Evolutionary conservation across 2,888 invertebrate genomes (phyloP).

Genomic region (Tipula unca): DNA sequence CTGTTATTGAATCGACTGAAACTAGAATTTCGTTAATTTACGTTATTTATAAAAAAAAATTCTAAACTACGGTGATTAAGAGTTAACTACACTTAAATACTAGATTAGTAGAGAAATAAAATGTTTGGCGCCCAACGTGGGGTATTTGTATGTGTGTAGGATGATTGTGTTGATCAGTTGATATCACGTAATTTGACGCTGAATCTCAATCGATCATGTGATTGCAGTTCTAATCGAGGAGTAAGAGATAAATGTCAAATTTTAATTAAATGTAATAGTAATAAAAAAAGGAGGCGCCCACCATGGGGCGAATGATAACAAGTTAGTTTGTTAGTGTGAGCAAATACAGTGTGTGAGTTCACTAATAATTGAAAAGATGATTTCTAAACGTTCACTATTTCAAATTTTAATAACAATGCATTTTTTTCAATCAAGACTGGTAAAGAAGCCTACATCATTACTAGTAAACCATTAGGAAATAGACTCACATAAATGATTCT

Average conservation of each 20-base stretch:
- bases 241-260: slow-evolving; percentile 26
- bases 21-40: slow-evolving; percentile 22
- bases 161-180: not conserved
- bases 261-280: slow-evolving; percentile 25
- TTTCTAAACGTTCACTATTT: too few species aligned
- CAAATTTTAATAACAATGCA: too few species aligned
- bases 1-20: slow-evolving; percentile 72
- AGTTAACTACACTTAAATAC: not conserved
- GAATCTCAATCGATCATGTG: not conserved
- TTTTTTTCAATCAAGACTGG: too few species aligned
- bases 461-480: too few species aligned
- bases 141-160: not conserved
- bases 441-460: too few species aligned
- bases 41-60: not conserved
- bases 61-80: not conserved
- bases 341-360: too few species aligned
- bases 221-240: slow-evolving; percentile 22
- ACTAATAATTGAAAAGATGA: too few species aligned
- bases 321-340: slow-evolving; percentile 20
- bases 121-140: not conserved
- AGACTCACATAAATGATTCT: too few species aligned
- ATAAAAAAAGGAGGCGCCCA: not conserved
- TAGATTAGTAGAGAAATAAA: not conserved
- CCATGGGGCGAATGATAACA: not conserved
- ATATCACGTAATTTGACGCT: not conserved